A percentile compares a stretch with the other conserved stretches of the same genome.
These are phyloP conservation scores for Pardalotus punctatus DNA, from an alignment of 2,113 vertebrate species.

Conservation along the genomic window DNA sequence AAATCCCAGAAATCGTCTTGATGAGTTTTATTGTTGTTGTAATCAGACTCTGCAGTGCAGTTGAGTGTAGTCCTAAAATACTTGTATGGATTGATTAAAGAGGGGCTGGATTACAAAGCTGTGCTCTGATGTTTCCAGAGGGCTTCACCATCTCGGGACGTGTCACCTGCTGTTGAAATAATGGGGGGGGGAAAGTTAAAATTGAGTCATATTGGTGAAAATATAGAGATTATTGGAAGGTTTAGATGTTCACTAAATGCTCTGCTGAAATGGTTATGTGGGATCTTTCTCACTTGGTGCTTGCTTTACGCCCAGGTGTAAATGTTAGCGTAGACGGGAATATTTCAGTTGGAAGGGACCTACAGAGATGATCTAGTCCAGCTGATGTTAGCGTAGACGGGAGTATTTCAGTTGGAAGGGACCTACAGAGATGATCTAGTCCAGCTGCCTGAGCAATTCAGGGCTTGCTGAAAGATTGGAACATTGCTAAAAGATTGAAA, in stretches of 20 bases:
- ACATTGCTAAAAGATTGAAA: not conserved
- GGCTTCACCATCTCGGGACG: not conserved
- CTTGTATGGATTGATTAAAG: not conserved
- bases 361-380: not conserved
- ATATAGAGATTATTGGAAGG: not conserved
- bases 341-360: not conserved
- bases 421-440: not conserved
- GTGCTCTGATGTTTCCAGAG: not conserved
- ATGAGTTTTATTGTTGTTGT: not conserved
- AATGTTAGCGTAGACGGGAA: not conserved
- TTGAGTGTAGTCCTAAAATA: not conserved
- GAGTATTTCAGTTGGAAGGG: not conserved
- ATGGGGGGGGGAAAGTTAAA: not conserved
- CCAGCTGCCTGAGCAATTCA: not conserved
- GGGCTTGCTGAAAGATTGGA: not conserved
- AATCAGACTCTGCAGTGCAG: not conserved
- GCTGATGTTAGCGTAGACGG: not conserved
- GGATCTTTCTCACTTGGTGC: not conserved
- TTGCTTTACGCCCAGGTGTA: not conserved
- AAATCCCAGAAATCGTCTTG: not conserved
- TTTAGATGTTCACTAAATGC: not conserved
- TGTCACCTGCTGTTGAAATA: not conserved
- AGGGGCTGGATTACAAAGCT: not conserved
- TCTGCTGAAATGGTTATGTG: not conserved
- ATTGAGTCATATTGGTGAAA: not conserved